Percentiles rank a stretch among this genome's conserved stretches.
Conservation (phyloP, 2,888 invertebrate species). For the Hyalella azteca region DNA sequence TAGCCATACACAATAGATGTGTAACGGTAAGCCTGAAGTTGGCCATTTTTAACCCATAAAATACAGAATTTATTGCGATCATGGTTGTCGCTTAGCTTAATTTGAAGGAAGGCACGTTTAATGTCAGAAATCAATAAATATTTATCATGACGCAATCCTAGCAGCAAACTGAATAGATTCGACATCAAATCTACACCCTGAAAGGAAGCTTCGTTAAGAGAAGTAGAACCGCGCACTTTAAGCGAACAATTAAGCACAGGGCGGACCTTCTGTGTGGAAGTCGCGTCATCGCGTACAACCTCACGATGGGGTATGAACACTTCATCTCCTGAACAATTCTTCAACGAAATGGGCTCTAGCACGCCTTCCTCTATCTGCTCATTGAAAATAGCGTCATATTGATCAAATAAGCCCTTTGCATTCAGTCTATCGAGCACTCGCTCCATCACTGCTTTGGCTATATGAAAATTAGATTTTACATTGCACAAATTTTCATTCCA, state of each 20-base stretch:
- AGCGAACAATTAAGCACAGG: constrained; percentile 13
- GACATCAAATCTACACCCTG: constrained; percentile 1
- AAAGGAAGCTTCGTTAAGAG: constrained; percentile 20
- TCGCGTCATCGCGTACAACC: not conserved
- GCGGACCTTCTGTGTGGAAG: constrained; percentile 1
- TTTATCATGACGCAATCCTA: not conserved
- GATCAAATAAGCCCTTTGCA: not conserved
- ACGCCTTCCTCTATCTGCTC: not conserved
- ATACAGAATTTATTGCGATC: constrained; percentile 24
- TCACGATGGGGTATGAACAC: constrained; percentile 3
- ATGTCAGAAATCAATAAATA: not conserved
- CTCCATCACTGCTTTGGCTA: not conserved
- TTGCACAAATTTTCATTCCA: too few species aligned
- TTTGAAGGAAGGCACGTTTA: not conserved
- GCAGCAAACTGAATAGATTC: not conserved
- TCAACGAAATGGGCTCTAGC: not conserved
- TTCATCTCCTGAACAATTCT: not conserved
- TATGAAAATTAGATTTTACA: not conserved
- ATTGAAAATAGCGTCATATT: not conserved
- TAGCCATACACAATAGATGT: constrained; percentile 32
- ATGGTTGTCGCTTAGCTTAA: not conserved
- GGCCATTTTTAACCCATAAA: constrained; percentile 11
- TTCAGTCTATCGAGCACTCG: not conserved
- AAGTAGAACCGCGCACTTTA: not conserved
- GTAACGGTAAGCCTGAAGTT: constrained; percentile 1